A percentile compares a stretch with the other conserved stretches of the same genome.
Conservation (phyloP, 2,113 vertebrate species). For the Plectropomus leopardus region DNA sequence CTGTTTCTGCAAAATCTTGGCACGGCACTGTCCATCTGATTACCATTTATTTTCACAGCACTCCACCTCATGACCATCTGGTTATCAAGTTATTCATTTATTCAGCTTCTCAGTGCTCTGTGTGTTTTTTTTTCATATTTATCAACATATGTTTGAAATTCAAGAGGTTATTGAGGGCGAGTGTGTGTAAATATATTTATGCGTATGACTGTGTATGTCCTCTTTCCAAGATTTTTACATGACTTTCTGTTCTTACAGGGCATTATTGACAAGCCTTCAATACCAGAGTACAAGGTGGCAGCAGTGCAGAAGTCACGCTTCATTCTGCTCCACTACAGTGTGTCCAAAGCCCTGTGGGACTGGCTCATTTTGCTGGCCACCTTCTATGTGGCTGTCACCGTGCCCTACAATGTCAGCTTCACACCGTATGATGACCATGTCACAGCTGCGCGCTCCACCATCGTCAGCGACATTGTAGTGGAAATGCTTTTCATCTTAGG, state of each 20-base stretch:
- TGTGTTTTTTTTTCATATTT: conserved; percentile 30
- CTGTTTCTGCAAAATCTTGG: conserved; percentile 59
- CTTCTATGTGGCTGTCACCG: conserved; percentile 95
- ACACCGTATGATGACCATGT: conserved; percentile 88
- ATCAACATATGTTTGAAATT: conserved; percentile 21
- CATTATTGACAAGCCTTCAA: conserved; percentile 90
- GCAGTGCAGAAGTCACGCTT: conserved; percentile 94
- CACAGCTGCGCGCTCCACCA: conserved; percentile 89
- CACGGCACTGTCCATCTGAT: conserved; percentile 43
- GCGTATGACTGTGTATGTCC: background rate
- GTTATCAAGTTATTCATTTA: conserved; percentile 51
- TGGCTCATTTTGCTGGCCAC: conserved; percentile 97
- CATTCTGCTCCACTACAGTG: conserved; percentile 97
- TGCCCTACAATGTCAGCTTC: conserved; percentile 98
- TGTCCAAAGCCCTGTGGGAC: conserved; percentile 96
- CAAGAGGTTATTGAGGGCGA: background rate
- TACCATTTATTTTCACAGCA: conserved; percentile 53
- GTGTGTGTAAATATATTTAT: background rate
- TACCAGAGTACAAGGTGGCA: conserved; percentile 97
- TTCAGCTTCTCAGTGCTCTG: conserved; percentile 38
- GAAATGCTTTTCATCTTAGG: conserved; percentile 98
- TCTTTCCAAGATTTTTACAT: background rate
- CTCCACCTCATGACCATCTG: conserved; percentile 56
- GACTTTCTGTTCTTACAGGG: conserved; percentile 77
- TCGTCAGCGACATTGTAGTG: conserved; percentile 93